Evolutionary conservation across 1,140 invertebrate genomes (phyloP), one percentile per base, ranked within the genome.

Genomic region (Dolichoris vasculosae): DNA sequence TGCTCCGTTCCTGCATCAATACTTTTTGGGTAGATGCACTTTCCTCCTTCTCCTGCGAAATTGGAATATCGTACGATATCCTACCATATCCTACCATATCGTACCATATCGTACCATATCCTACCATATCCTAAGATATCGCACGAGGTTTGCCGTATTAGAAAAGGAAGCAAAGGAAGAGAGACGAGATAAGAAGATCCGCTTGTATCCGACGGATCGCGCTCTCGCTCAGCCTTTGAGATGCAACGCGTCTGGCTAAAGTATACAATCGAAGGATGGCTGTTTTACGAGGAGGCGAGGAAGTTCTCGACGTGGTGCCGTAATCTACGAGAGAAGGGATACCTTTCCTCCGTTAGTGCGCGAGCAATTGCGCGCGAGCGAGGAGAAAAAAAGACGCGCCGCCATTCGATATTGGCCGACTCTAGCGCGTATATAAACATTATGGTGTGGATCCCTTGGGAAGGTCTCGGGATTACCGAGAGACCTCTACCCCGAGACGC

Each of bases 401-500:
- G 17, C 69, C 35, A 73, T 73, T 43, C 9, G 71, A 46, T 69
- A 38, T 69, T 38, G 32, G 67, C 32, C 35, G 32, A 15, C 32
- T 69, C 23, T n/a, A 15, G 32, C 20, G 67, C 40, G 67, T 38
- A 38, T 23, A 69, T 69, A 69, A 69, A 69, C 67, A 69, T 69
- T 38, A 69, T 69, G 15, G 32, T 69, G 35, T 23, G 67, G 67
- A 69, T 69, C 67, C 35, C 67, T 69, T 38, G 67, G 67, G 67
- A 69, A 20, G 8, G 11, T 69, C 67, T 20, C 40, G 17, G 67
- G 32, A 69, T 69, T 69, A 69, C 35, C 35, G 30, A 38, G 67
- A 32, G n/a, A 4, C 15, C 32, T 38, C n/a, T 20, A 35, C 35
- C 67, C 0, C 67, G 35, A 17, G 15, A 38, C 38, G 38, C 32